Evolutionary conservation across 2,888 invertebrate genomes (phyloP).

Genomic region (Hyposoter dolosus): DNA sequence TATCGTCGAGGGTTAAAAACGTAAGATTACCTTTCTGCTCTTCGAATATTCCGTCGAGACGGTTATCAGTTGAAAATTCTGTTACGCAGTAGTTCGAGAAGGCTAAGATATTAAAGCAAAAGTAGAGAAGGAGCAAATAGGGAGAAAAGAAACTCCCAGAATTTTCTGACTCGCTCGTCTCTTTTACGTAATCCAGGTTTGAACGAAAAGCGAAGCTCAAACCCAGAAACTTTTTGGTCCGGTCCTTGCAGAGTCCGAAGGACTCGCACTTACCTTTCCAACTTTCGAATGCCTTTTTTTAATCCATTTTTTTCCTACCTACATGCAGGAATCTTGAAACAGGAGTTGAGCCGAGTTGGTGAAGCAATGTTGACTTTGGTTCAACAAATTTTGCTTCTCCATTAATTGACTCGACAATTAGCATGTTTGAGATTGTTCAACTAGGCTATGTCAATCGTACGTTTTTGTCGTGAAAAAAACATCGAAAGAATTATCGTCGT

Average conservation of each 20-base stretch:
- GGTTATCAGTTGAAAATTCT: conserved; percentile 54
- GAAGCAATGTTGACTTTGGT: conserved; percentile 40
- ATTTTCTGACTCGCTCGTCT: conserved; percentile 49
- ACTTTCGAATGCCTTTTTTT: conserved; percentile 46
- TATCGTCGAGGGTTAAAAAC: background rate
- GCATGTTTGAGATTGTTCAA: conserved; percentile 19
- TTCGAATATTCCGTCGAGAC: conserved; percentile 29
- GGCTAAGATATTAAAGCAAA: conserved; percentile 55
- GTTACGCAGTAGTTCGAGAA: conserved; percentile 54
- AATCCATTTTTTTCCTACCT: background rate
- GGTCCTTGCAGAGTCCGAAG: conserved; percentile 37
- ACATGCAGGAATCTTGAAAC: background rate
- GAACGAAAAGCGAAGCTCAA: conserved; percentile 46
- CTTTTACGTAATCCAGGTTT: conserved; percentile 55
- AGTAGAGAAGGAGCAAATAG: conserved; percentile 39
- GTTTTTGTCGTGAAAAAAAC: background rate
- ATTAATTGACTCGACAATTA: conserved; percentile 52
- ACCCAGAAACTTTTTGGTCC: conserved; percentile 52
- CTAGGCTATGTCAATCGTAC: background rate
- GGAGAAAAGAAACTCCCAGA: background rate
- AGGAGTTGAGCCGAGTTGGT: conserved; percentile 31
- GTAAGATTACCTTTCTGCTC: background rate
- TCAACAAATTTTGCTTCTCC: conserved; percentile 46
- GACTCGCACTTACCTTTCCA: conserved; percentile 17
- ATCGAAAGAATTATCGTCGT: background rate